These are phyloP conservation scores for Drosophila rellima DNA, from an alignment of 2,888 invertebrate species.

Conservation along the genomic window DNA sequence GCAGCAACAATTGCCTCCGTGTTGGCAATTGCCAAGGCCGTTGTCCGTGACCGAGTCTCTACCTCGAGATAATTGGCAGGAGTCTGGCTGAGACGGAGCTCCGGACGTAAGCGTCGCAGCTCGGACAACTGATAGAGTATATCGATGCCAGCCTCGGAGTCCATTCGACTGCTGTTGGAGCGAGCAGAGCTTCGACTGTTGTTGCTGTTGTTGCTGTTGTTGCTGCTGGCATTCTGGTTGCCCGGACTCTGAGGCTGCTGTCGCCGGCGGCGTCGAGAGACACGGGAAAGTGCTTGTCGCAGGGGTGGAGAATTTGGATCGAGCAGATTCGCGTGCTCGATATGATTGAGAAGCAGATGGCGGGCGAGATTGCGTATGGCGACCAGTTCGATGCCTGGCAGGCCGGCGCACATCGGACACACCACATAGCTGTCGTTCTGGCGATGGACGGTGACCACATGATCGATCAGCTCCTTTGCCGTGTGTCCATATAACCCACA, in stretches of 20 bases:
- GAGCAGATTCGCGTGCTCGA: conserved; percentile 70
- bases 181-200: conserved; percentile 12
- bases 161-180: conserved; percentile 20
- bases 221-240: conserved; percentile 17
- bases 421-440: conserved; percentile 58
- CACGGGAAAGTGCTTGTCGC: conserved; percentile 32
- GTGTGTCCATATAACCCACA: conserved; percentile 57
- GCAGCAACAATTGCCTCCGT: conserved; percentile 8
- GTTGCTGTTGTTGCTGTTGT: conserved; percentile 23
- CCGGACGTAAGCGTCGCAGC: conserved; percentile 43
- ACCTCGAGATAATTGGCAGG: conserved; percentile 31
- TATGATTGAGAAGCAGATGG: conserved; percentile 62
- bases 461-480: conserved; percentile 69
- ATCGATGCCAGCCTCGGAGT: conserved; percentile 39
- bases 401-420: conserved; percentile 64
- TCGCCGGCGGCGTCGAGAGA: conserved; percentile 52
- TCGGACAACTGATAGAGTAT: conserved; percentile 57
- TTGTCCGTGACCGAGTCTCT: conserved; percentile 23
- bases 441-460: conserved; percentile 54
- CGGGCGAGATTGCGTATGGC: conserved; percentile 57
- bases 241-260: conserved; percentile 17
- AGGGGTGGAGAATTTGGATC: conserved; percentile 62
- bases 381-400: conserved; percentile 58
- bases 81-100: conserved; percentile 17
- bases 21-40: conserved; percentile 27